Evolutionary conservation across 2,888 invertebrate species (phyloP), one percentile per base, ranked within the genome.

Genomic region (Nyleta sp.): DNA sequence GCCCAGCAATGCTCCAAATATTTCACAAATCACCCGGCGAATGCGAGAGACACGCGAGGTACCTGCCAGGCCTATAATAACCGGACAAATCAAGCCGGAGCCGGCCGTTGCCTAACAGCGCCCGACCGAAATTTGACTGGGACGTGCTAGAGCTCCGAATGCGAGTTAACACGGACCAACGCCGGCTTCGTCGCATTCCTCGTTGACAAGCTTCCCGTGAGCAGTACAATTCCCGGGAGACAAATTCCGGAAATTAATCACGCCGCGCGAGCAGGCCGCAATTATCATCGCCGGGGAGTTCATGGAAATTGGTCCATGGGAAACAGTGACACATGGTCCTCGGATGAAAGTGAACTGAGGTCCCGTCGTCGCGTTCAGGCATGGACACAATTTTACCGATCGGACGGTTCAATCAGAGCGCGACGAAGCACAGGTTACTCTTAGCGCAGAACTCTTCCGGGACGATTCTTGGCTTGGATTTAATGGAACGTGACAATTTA

Each of bases 1-100:
- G n/a, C 28, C 13, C 52, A 11, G 86, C 87, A 87, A 89, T 88
- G 85, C 88, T 88, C 85, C 84, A 86, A 89, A 88, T 89, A 88
- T 88, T 88, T 87, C 83, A 71, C 86, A 89, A 90, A 90, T 88
- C 84, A 86, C 84, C 84, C 82, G 73, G 71, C 84, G 28, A 82
- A 67, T 74, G 53, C 65, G 71, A 77, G 67, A 80, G 2, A 46
- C 50, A 67, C 71, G 53, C 65, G 71, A 77, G 67, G 79, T 11
- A 46, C 50, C n/a, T 13, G 13, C 57, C 38, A 33, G 60, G 44
- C 72, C 80, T 73, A 67, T 80, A 81, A 81, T 81, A 78, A 78
- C 35, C 53, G 13, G 13, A 17, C 57, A 68, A 78, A 73, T 62
- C 35, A 55, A 64, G 44, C 57, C 17, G 18, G n/a, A n/a, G n/a